Percentiles rank a stretch among this genome's conserved stretches.
These are phyloP conservation scores for Ctenoplectra terminalis DNA, from an alignment of 1,140 invertebrate genomes.

Conservation along the genomic window DNA sequence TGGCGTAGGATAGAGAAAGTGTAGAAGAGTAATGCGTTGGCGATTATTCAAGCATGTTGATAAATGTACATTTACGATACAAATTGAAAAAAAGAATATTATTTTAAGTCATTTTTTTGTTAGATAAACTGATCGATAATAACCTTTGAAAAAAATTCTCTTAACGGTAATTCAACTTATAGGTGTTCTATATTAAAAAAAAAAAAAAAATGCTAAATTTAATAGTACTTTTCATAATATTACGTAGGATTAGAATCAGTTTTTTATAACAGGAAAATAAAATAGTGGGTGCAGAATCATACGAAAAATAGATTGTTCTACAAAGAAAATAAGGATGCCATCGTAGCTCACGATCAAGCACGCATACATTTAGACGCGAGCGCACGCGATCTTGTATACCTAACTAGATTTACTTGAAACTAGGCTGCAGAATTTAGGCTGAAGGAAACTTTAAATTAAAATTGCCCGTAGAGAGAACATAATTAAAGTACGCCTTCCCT, in stretches of 20 bases:
- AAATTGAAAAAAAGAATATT: no score
- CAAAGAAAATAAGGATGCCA: not conserved
- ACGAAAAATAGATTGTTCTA: not conserved
- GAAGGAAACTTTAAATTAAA: conserved; percentile 13
- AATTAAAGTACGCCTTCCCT: not conserved
- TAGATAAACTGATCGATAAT: no score
- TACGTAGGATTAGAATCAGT: no score
- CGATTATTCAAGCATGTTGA: not conserved
- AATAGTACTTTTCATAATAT: no score
- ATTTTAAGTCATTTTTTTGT: no score
- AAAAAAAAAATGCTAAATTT: no score
- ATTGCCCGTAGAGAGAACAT: not conserved
- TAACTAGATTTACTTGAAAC: not conserved
- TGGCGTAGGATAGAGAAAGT: not conserved
- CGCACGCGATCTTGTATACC: not conserved
- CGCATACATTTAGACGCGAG: not conserved
- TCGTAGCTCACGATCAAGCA: not conserved
- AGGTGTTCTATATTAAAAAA: no score
- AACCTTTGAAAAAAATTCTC: no score
- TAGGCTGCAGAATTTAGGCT: not conserved
- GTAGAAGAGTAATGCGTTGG: not conserved
- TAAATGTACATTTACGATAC: no score
- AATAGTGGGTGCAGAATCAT: no score
- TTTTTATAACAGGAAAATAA: no score
- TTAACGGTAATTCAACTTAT: no score